These are phyloP conservation scores for Aproaerema taeniolella DNA, from an alignment of 2,888 invertebrate species.

Conservation along the genomic window DNA sequence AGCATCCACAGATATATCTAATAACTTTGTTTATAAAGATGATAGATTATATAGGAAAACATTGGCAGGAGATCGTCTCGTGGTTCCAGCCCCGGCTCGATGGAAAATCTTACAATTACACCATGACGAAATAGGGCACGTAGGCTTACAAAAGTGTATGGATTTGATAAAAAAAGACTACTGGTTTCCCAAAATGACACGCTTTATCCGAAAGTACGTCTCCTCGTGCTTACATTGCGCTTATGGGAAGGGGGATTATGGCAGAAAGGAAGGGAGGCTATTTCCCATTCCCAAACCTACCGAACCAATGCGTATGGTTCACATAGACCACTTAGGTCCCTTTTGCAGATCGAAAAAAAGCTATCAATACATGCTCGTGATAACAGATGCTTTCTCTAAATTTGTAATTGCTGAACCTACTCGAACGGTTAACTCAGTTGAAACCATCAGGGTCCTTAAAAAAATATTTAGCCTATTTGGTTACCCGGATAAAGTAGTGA, in stretches of 20 bases:
- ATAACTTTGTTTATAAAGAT: slow-evolving; percentile 20
- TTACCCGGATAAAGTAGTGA: slow-evolving; percentile 7
- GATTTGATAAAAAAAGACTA: slow-evolving; percentile 28
- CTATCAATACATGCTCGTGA: slow-evolving; percentile 24
- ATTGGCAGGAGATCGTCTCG: slow-evolving; percentile 24
- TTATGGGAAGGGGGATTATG: slow-evolving; percentile 28
- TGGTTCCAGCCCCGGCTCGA: slow-evolving; percentile 27
- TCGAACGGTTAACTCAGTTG: slow-evolving; percentile 18
- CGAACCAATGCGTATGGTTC: slow-evolving; percentile 21
- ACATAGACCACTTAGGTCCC: slow-evolving; percentile 13
- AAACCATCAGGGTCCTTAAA: slow-evolving; percentile 17
- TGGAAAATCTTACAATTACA: slow-evolving; percentile 32
- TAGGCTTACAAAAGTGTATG: slow-evolving; percentile 24
- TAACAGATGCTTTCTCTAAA: slow-evolving; percentile 17
- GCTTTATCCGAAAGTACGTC: slow-evolving; percentile 28
- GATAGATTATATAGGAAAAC: slow-evolving; percentile 24
- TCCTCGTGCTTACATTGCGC: slow-evolving; percentile 28
- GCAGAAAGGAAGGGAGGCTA: slow-evolving; percentile 19
- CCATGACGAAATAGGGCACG: slow-evolving; percentile 37
- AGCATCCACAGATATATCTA: slow-evolving; percentile 16
- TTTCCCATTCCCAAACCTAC: slow-evolving; percentile 24
- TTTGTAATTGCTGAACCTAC: slow-evolving; percentile 22
- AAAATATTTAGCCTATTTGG: slow-evolving; percentile 15
- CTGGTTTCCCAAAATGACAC: slow-evolving; percentile 32
- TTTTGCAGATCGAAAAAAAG: slow-evolving; percentile 2